Evolutionary conservation across 1,140 invertebrate species (phyloP), one percentile per base, ranked within the genome.

Genomic region (Drosophila subpulchrella): DNA sequence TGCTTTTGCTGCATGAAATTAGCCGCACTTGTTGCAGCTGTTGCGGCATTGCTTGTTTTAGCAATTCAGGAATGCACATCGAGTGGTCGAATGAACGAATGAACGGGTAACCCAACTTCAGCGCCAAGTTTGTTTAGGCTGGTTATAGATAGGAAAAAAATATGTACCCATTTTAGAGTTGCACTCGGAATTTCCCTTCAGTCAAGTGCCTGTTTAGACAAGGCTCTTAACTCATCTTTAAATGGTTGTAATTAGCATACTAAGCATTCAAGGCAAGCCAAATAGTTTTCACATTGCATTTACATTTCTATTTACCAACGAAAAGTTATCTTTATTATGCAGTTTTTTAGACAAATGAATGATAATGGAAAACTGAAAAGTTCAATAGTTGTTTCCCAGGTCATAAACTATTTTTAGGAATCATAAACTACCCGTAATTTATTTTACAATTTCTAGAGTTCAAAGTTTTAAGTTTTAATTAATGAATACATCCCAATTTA

Each of bases 21-120:
- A 84, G 42, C 58, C 30, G 30, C 78, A 77, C 73, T 74, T 82
- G 80, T 58, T 73, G 62, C 53, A 67, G 46, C 44, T 67, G 63
- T 57, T 67, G 63, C 24, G 50, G 50, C 20, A 54, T 46, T 62
- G 41, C 59, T 38, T 51, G 48, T 55, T 50, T 68, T 30, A 44
- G 55, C 20, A 47, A 34, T 54, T 32, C 36, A 42, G 65, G 65
- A 57, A 70, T 71, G 20, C 20, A 20, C 36, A 38, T 34, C 34
- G 36, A 13, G 41, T 17, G 15, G 24, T 11, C 17, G 57, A 32
- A 32, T 32, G 30, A 32, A 32, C 27, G 27, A 27, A 41, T 15
- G 15, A 34, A 13, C 17, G 57, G 20, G 17, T 61, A 54, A 41
- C 17, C 20, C 44, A n/a, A 34, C 48, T 61, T 32, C 11, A 10